Evolutionary conservation across 1,140 invertebrate species (phyloP).

Genomic region (Araneus ventricosus): DNA sequence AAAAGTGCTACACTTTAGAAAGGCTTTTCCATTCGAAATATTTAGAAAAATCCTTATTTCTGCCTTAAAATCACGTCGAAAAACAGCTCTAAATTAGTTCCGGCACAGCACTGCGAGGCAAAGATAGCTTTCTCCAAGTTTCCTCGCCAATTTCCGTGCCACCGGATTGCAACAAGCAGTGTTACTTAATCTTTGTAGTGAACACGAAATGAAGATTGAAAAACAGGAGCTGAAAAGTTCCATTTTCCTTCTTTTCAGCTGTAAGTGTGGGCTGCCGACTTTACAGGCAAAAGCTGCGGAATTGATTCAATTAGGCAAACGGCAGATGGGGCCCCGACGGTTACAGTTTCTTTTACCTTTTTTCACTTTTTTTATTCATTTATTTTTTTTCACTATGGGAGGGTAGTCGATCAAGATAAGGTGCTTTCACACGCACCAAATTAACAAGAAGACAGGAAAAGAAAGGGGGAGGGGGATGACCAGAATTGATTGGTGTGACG

Average conservation of each 20-base stretch:
- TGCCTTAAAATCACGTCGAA: background rate
- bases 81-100: conserved; percentile 6
- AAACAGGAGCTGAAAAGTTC: conserved; percentile 45
- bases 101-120: background rate
- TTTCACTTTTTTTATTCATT: background rate
- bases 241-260: background rate
- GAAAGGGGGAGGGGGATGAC: background rate
- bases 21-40: background rate
- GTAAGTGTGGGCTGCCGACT: background rate
- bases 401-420: conserved; percentile 67
- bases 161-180: conserved; percentile 7
- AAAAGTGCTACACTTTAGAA: no score
- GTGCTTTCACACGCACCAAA: conserved; percentile 73
- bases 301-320: conserved; percentile 75
- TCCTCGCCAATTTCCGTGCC: background rate
- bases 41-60: background rate
- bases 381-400: background rate
- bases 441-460: conserved; percentile 63
- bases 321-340: conserved; percentile 65
- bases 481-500: conserved; percentile 73
- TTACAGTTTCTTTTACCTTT: conserved; percentile 42
- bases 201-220: conserved; percentile 52
- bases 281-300: background rate
- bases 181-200: conserved; percentile 25
- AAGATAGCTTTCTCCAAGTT: background rate